phyloP scores from a whole-genome alignment of 1,140 invertebrate genomes.

The Hylaeus volcanicus region DNA sequence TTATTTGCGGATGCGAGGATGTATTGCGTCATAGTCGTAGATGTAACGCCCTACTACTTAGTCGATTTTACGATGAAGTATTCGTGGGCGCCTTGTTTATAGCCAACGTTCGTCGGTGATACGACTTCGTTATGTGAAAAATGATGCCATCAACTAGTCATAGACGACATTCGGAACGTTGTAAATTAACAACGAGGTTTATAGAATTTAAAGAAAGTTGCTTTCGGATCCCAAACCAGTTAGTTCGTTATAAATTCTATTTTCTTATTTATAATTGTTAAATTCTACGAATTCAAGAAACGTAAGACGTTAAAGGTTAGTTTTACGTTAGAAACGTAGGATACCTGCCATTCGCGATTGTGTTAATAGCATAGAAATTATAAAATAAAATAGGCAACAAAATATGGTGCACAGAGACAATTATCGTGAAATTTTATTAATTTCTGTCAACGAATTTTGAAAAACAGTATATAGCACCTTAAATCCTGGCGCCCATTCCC shows the following conservation, averaged over 20 bases:
- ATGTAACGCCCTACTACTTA: slow-evolving; percentile 61
- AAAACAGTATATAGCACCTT: no score
- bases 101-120: slow-evolving; percentile 3
- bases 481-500: no score
- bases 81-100: slow-evolving; percentile 14
- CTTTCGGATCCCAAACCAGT: not conserved
- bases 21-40: slow-evolving; percentile 19
- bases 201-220: not conserved
- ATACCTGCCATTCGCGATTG: no score
- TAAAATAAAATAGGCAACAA: no score
- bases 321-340: no score
- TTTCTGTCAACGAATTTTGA: no score
- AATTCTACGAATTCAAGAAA: no score
- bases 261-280: not conserved
- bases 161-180: not conserved
- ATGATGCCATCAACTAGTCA: slow-evolving; percentile 30
- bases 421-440: no score
- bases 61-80: slow-evolving; percentile 18
- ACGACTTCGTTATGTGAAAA: slow-evolving; percentile 40
- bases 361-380: no score
- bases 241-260: not conserved
- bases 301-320: no score
- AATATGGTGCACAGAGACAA: no score
- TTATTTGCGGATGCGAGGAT: slow-evolving; percentile 1
- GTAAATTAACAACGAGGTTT: not conserved